These are phyloP conservation scores for Sitta carolinensis DNA, from an alignment of 2,797 vertebrate genomes.

Conservation along the genomic window DNA sequence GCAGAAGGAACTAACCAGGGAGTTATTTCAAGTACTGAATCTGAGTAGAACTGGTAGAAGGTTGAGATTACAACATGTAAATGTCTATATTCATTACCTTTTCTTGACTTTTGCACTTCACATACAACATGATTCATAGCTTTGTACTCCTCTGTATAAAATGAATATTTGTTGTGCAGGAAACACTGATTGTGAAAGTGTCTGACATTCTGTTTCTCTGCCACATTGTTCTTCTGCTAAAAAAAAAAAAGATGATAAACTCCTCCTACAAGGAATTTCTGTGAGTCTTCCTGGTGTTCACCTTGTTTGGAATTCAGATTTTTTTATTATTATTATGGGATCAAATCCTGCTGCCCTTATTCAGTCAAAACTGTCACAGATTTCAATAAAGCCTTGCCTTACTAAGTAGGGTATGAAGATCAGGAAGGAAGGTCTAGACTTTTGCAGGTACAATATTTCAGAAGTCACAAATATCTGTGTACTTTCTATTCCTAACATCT, in stretches of 20 bases:
- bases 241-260: not conserved
- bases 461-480: not conserved
- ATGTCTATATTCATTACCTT: not conserved
- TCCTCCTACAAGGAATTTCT: not conserved
- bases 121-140: not conserved
- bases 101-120: conserved; percentile 1
- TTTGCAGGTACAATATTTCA: not conserved
- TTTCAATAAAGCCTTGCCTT: not conserved
- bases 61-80: not conserved
- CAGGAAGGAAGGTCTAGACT: not conserved
- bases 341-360: conserved; percentile 22
- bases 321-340: not conserved
- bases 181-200: not conserved
- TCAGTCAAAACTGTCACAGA: conserved; percentile 1
- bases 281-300: not conserved
- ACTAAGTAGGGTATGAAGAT: not conserved
- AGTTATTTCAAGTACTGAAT: not conserved
- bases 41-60: not conserved
- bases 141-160: not conserved
- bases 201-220: not conserved
- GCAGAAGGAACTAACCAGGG: not conserved
- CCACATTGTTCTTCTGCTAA: not conserved
- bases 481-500: not conserved
- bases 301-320: not conserved
- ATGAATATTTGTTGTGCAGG: not conserved